A percentile compares a stretch with the other conserved stretches of the same genome.
Evolutionary conservation across 2,113 vertebrate species (phyloP).

Genomic region (Malurus melanocephalus): DNA sequence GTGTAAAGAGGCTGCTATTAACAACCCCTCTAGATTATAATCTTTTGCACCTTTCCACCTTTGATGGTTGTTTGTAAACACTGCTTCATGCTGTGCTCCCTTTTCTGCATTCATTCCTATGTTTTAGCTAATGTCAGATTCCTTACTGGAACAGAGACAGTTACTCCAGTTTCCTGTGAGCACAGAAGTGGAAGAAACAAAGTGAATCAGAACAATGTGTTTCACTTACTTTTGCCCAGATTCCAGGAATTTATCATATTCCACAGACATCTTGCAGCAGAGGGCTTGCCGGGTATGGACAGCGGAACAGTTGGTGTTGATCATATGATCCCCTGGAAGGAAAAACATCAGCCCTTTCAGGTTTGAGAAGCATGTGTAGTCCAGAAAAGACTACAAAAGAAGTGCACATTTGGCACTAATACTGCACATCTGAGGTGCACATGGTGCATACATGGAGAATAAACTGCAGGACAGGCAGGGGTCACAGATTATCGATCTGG

Average conservation of each 20-base stretch:
- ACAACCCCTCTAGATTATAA: neutral
- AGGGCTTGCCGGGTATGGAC: conserved; percentile 93
- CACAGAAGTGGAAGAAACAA: neutral
- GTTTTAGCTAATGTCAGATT: neutral
- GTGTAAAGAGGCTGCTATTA: neutral
- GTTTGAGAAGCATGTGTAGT: neutral
- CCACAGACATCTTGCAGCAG: conserved; percentile 98
- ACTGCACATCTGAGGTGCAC: neutral
- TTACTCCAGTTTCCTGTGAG: neutral
- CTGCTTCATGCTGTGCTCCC: neutral
- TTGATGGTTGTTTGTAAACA: neutral
- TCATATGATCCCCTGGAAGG: conserved; percentile 79
- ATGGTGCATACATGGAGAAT: neutral
- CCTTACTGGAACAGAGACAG: neutral
- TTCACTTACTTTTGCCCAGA: conserved; percentile 90
- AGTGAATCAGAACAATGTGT: neutral
- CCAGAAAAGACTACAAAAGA: neutral
- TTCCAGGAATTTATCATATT: conserved; percentile 96
- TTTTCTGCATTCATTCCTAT: neutral
- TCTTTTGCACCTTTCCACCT: neutral
- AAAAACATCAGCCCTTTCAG: neutral
- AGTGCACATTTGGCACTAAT: neutral
- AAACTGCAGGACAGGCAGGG: neutral
- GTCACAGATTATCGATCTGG: neutral
- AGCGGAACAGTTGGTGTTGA: conserved; percentile 97